These are phyloP conservation scores for Pegea sp. DNA, from an alignment of 23 tunicate species.

Conservation along the genomic window DNA sequence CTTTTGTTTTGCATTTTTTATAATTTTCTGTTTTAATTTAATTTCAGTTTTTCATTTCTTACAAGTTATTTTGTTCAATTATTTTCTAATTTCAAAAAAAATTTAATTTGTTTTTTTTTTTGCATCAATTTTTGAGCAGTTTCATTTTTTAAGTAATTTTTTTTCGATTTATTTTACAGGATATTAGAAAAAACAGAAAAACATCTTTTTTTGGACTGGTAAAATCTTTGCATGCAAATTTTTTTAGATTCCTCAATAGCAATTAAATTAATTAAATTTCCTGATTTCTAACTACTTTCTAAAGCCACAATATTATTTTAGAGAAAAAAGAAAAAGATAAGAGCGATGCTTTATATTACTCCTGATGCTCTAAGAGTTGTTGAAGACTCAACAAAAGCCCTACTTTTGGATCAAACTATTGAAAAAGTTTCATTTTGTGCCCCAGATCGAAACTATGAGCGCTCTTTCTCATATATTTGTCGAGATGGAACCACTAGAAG, in stretches of 20 bases:
- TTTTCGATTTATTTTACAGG: not conserved
- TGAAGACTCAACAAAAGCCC: constrained; percentile 87
- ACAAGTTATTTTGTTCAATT: too few species aligned
- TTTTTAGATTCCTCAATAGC: not conserved
- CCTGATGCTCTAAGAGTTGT: constrained; percentile 93
- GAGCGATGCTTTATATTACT: constrained; percentile 68
- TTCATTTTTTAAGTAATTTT: too few species aligned
- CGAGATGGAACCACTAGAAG: constrained; percentile 93
- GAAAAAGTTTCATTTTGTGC: constrained; percentile 99
- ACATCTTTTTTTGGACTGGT: not conserved
- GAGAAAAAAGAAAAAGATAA: constrained; percentile 76
- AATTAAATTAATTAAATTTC: not conserved
- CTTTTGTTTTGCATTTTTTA: not conserved
- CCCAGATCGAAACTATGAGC: constrained; percentile 85
- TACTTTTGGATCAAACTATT: constrained; percentile 96
- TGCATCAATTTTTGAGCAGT: too few species aligned
- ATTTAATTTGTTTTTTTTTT: too few species aligned
- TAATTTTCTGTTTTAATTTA: constrained; percentile 1
- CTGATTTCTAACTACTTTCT: not conserved
- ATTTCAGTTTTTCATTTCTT: too few species aligned
- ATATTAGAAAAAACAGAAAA: not conserved
- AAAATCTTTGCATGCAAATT: not conserved
- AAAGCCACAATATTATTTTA: constrained; percentile 2
- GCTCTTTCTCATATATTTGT: constrained; percentile 93
- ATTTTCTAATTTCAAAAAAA: too few species aligned